Evolutionary conservation across 2,113 vertebrate genomes (phyloP).

Genomic region (Chaenocephalus aceratus): DNA sequence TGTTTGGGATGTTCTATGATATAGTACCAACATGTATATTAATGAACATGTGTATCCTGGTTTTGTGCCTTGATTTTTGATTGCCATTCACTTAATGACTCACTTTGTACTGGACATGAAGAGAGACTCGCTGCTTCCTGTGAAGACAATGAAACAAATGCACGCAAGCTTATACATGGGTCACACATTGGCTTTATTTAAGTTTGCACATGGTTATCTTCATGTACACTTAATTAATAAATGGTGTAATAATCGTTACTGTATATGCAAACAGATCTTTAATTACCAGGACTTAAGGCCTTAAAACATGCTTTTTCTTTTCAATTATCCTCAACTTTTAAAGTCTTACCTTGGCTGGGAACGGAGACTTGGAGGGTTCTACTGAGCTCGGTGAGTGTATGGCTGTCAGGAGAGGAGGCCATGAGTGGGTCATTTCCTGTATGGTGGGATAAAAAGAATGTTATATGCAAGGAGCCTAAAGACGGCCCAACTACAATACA

Average conservation of each 20-base stretch:
- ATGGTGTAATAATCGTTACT: background rate
- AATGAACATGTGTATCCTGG: background rate
- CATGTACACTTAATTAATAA: background rate
- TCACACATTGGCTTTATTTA: background rate
- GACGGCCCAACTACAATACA: background rate
- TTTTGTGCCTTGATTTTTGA: background rate
- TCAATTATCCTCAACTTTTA: background rate
- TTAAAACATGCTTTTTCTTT: no score
- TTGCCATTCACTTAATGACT: conserved; percentile 75
- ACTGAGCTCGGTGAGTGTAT: conserved; percentile 88
- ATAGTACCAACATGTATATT: background rate
- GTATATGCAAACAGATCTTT: no score
- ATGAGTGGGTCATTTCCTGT: conserved; percentile 96
- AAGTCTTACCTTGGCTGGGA: conserved; percentile 87
- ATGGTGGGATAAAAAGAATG: conserved; percentile 15
- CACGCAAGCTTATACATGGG: background rate
- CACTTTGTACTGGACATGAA: conserved; percentile 87
- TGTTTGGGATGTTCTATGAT: background rate
- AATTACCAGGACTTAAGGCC: no score
- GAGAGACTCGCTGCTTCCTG: conserved; percentile 86
- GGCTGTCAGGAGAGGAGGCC: conserved; percentile 92
- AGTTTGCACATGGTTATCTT: background rate
- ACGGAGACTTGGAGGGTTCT: conserved; percentile 86
- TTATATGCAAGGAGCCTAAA: background rate
- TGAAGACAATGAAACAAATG: conserved; percentile 43